These are phyloP conservation scores for Neolamprologus toae DNA, from an alignment of 2,113 vertebrate species.

Conservation along the genomic window DNA sequence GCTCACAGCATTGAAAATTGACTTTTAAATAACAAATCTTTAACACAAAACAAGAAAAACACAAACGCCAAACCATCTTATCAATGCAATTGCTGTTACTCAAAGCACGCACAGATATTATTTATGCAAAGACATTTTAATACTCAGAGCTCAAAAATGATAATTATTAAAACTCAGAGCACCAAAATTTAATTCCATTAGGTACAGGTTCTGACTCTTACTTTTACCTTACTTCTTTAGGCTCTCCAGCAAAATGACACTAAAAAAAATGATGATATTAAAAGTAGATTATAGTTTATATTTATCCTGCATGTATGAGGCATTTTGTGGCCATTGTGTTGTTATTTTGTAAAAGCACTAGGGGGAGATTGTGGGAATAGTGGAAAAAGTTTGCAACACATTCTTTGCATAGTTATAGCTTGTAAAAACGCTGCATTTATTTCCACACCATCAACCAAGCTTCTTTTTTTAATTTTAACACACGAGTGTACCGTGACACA, in stretches of 20 bases:
- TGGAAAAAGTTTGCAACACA: background rate
- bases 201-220: background rate
- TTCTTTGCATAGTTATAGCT: background rate
- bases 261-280: background rate
- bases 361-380: background rate
- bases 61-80: background rate
- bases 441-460: background rate
- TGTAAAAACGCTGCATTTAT: background rate
- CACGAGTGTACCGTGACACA: background rate
- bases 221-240: background rate
- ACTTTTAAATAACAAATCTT: background rate
- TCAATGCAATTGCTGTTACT: background rate
- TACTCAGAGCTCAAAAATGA: accelerated
- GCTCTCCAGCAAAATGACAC: background rate
- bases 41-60: accelerated
- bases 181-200: accelerated
- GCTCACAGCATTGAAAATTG: accelerated
- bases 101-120: background rate
- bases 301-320: background rate
- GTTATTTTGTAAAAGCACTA: background rate
- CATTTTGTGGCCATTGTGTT: background rate
- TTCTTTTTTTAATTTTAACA: background rate
- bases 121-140: background rate
- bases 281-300: background rate
- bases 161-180: background rate